These are phyloP conservation scores for Drosophila seguyi DNA, from an alignment of 1,140 invertebrate species.

Conservation along the genomic window DNA sequence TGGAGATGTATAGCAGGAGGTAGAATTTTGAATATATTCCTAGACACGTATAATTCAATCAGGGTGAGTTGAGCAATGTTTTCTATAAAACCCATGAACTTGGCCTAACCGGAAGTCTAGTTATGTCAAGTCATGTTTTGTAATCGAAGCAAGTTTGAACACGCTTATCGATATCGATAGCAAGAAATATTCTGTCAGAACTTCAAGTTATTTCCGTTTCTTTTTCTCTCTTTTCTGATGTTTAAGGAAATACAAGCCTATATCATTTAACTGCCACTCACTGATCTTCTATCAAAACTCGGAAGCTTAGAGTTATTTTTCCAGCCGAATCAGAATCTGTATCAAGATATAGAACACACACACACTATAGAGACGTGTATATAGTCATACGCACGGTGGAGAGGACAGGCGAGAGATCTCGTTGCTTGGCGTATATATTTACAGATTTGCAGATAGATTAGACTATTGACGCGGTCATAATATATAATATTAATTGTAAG, in stretches of 20 bases:
- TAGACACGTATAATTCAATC: background rate
- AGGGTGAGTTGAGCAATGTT: slow-evolving; percentile 1
- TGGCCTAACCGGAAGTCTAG: background rate
- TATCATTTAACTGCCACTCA: slow-evolving; percentile 33
- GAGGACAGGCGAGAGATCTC: background rate
- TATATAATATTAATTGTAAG: slow-evolving; percentile 57
- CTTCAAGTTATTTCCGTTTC: background rate
- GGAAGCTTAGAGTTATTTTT: background rate
- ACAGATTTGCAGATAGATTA: slow-evolving; percentile 28
- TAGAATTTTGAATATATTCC: background rate
- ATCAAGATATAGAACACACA: slow-evolving; percentile 1
- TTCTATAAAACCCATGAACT: background rate
- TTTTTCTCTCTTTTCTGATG: background rate
- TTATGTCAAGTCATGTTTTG: background rate
- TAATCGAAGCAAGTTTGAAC: background rate
- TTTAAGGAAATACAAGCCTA: background rate
- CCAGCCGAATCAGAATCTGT: slow-evolving; percentile 20
- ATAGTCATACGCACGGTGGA: slow-evolving; percentile 6
- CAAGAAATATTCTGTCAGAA: background rate
- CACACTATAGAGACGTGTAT: slow-evolving; percentile 14
- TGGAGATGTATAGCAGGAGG: background rate
- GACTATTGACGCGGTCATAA: slow-evolving; percentile 33
- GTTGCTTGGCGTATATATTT: slow-evolving; percentile 18
- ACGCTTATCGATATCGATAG: background rate
- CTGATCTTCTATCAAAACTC: background rate